Percentiles rank a stretch among this genome's conserved stretches.
Conservation (phyloP, 37 sponge, comb jelly and placozoan genomes). For the Tethya wilhelma region DNA sequence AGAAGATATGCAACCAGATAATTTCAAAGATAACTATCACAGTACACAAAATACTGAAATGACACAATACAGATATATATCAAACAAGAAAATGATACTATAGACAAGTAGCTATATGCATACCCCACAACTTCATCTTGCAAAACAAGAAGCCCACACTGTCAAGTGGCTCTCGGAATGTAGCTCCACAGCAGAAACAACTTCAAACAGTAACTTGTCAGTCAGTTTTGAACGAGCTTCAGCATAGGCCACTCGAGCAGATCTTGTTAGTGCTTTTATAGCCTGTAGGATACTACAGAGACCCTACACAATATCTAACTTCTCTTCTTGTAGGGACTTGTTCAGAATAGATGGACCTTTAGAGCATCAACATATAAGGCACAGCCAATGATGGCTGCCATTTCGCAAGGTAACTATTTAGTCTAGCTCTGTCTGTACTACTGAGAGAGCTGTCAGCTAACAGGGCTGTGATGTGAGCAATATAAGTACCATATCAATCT, state of each 20-base stretch:
- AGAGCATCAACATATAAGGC: slow-evolving; percentile 56
- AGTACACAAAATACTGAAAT: too few species aligned
- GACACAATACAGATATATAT: too few species aligned
- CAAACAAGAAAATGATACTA: too few species aligned
- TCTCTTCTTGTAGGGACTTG: slow-evolving; percentile 46
- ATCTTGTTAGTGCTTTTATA: slow-evolving; percentile 5
- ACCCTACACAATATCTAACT: slow-evolving; percentile 36
- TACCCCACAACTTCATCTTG: slow-evolving; percentile 42
- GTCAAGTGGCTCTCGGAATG: slow-evolving; percentile 27
- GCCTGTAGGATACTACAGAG: slow-evolving; percentile 25
- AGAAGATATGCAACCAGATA: too few species aligned
- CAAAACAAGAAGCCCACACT: slow-evolving; percentile 1
- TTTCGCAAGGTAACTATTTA: slow-evolving; percentile 55
- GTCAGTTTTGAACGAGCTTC: slow-evolving; percentile 20
- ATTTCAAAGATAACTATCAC: too few species aligned
- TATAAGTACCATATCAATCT: slow-evolving; percentile 56
- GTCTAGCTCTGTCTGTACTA: slow-evolving; percentile 20
- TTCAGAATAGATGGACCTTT: slow-evolving; percentile 27
- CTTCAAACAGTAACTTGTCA: slow-evolving; percentile 10
- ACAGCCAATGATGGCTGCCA: slow-evolving; percentile 46
- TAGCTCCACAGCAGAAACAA: slow-evolving; percentile 11
- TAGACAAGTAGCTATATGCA: slow-evolving; percentile 34
- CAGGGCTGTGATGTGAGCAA: slow-evolving; percentile 27
- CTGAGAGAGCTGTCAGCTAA: slow-evolving; percentile 22
- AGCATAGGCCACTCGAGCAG: too few species aligned